phyloP scores from a whole-genome alignment of 2,888 invertebrate genomes.

The Aplocera efformata region DNA sequence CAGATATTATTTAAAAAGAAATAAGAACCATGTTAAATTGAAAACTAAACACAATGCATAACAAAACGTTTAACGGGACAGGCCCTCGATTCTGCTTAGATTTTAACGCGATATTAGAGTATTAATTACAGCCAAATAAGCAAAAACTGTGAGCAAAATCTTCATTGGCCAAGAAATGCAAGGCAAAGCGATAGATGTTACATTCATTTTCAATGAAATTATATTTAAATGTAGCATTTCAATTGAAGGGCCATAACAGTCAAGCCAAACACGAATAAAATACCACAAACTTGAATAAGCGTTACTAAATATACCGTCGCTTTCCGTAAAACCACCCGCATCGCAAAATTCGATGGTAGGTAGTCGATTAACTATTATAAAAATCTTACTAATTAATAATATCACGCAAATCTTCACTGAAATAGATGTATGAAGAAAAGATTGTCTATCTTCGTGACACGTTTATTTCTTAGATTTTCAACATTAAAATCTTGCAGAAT shows the following conservation, averaged over 20 bases:
- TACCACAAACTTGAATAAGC: conserved; percentile 20
- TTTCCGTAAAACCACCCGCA: conserved; percentile 13
- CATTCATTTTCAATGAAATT: conserved; percentile 21
- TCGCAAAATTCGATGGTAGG: conserved; percentile 21
- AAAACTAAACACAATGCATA: conserved; percentile 50
- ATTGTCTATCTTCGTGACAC: neutral
- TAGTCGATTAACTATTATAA: conserved; percentile 17
- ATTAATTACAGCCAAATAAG: conserved; percentile 13
- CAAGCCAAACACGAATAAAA: conserved; percentile 22
- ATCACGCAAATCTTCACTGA: conserved; percentile 16
- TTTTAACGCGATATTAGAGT: conserved; percentile 20
- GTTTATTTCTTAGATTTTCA: neutral
- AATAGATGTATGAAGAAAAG: conserved; percentile 29
- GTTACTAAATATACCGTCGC: conserved; percentile 12
- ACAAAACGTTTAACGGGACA: conserved; percentile 39
- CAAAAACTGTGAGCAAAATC: conserved; percentile 18
- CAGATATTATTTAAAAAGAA: conserved; percentile 71
- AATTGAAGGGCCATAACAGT: conserved; percentile 20
- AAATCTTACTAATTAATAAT: conserved; percentile 17
- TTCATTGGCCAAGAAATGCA: conserved; percentile 13
- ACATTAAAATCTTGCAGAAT: conserved; percentile 29
- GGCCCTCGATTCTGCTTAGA: conserved; percentile 29
- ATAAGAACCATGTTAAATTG: conserved; percentile 46
- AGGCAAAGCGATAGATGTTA: conserved; percentile 11
- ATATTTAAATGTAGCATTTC: conserved; percentile 9